phyloP scores from a whole-genome alignment of 2,888 invertebrate genomes.

The Caenorhabditis sulstoni region DNA sequence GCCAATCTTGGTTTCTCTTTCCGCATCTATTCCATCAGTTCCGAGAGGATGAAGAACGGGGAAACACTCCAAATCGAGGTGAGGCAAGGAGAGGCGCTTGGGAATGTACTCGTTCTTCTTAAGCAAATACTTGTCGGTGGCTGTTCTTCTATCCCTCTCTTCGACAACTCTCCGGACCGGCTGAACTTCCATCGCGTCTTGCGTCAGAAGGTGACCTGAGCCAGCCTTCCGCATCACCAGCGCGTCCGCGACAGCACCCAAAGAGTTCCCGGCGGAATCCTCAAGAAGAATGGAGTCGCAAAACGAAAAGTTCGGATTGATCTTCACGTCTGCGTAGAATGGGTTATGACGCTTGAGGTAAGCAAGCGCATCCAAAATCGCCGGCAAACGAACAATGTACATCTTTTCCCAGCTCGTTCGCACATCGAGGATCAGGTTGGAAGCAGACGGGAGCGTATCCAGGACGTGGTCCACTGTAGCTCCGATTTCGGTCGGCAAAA shows the following conservation, averaged over 20 bases:
- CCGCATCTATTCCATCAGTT: not conserved
- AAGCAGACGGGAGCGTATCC: slow-evolving; percentile 14
- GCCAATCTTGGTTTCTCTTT: not conserved
- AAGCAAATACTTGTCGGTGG: not conserved
- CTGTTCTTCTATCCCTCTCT: not conserved
- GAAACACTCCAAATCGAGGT: not conserved
- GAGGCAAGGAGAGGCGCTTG: not conserved
- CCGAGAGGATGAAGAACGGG: not conserved
- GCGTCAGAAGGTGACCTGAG: too few relatives aligned
- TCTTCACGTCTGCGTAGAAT: slow-evolving; percentile 18
- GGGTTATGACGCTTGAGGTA: slow-evolving; percentile 23
- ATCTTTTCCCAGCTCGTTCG: not conserved
- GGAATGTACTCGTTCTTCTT: too few relatives aligned
- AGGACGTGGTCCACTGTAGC: slow-evolving; percentile 43
- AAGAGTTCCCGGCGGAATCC: too few relatives aligned
- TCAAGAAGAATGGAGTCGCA: too few relatives aligned
- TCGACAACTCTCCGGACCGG: too few relatives aligned
- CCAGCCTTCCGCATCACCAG: too few relatives aligned
- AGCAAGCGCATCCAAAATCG: slow-evolving; percentile 15
- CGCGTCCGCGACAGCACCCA: too few relatives aligned
- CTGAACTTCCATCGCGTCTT: too few relatives aligned
- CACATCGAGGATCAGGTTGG: slow-evolving; percentile 1
- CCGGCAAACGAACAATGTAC: slow-evolving; percentile 5
- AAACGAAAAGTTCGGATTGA: slow-evolving; percentile 4
- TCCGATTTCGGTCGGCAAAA: slow-evolving; percentile 13